Evolutionary conservation across 2,113 vertebrate genomes (phyloP).

Genomic region (Mirounga angustirostris): DNA sequence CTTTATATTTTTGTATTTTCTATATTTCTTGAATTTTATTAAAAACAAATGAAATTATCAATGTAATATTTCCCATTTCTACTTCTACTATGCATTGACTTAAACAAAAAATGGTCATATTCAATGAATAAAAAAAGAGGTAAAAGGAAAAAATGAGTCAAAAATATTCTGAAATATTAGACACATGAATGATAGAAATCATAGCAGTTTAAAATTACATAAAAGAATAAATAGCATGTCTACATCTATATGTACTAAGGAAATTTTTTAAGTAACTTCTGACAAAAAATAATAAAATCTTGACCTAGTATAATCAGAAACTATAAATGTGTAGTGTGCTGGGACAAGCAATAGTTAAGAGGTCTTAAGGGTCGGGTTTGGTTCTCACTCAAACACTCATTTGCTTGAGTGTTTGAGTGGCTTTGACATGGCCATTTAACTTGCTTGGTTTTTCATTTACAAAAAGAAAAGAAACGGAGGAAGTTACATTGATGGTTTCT

Average conservation of each 20-base stretch:
- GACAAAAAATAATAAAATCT: background rate
- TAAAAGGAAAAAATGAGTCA: background rate
- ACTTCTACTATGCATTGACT: background rate
- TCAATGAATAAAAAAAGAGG: background rate
- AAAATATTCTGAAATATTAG: constrained; percentile 25
- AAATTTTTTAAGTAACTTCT: background rate
- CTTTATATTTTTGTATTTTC: background rate
- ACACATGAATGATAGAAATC: background rate
- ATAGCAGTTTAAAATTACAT: background rate
- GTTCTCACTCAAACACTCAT: background rate
- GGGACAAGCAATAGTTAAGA: background rate
- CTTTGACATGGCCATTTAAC: background rate
- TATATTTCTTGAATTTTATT: background rate
- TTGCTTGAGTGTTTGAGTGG: background rate
- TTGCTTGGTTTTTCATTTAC: background rate
- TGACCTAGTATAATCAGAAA: background rate
- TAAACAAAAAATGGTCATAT: background rate
- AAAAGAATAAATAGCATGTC: background rate
- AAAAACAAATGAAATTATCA: constrained; percentile 7
- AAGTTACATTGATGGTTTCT: background rate
- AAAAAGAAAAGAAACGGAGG: background rate
- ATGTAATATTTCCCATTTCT: background rate
- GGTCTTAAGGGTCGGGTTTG: background rate
- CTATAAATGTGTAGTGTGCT: background rate
- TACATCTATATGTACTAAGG: background rate